phyloP scores from a whole-genome alignment of 2,888 invertebrate species.

The Digitonthophagus gazella region DNA sequence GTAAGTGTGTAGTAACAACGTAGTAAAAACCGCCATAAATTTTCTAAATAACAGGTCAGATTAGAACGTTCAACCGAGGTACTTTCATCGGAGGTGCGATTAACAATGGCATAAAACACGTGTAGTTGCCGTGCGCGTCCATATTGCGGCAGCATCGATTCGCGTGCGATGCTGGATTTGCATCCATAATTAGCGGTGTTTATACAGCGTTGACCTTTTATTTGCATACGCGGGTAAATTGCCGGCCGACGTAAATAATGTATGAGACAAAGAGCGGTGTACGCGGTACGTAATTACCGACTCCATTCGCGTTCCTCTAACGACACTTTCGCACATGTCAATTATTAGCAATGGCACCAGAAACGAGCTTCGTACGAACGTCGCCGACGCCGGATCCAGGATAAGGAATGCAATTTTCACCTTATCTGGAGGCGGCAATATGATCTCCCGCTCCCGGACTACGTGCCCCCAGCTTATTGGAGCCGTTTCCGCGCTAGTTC shows the following conservation, averaged over 20 bases:
- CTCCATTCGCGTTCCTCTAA: not conserved
- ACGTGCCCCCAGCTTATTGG: slow-evolving; percentile 48
- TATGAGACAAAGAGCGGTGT: slow-evolving; percentile 23
- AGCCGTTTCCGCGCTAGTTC: slow-evolving; percentile 44
- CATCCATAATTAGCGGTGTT: slow-evolving; percentile 22
- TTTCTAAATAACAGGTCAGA: not conserved
- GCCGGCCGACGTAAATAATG: slow-evolving; percentile 21
- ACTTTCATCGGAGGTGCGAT: not conserved
- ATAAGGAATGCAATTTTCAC: slow-evolving; percentile 48
- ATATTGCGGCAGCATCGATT: slow-evolving; percentile 11
- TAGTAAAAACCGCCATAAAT: not conserved
- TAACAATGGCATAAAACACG: slow-evolving; percentile 15
- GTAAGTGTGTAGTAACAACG: not conserved
- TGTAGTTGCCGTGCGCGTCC: slow-evolving; percentile 20
- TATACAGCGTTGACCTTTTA: slow-evolving; percentile 23
- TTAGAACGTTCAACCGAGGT: not conserved
- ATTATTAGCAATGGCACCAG: slow-evolving; percentile 6
- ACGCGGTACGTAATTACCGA: slow-evolving; percentile 6
- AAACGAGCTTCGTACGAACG: slow-evolving; percentile 3
- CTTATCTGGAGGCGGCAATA: slow-evolving; percentile 46
- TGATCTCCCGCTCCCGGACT: slow-evolving; percentile 46
- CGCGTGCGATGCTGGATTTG: slow-evolving; percentile 20
- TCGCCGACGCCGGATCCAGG: slow-evolving; percentile 27
- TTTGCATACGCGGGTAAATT: slow-evolving; percentile 20
- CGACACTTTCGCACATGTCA: slow-evolving; percentile 4